phyloP scores from a whole-genome alignment of 2,888 invertebrate genomes.

The Stenolophus ochropezus region DNA sequence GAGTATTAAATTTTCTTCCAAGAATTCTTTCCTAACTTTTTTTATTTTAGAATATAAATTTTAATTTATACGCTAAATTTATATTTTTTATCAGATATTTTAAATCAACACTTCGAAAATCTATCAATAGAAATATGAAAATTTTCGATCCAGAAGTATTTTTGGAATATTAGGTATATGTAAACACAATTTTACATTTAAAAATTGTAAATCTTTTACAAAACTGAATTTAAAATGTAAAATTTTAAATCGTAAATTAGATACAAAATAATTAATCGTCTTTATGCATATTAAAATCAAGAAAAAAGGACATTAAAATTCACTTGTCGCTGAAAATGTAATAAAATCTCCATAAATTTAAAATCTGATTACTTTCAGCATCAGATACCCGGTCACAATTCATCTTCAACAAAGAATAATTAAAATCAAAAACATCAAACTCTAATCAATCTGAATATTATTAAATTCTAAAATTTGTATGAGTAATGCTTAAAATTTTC shows the following conservation, averaged over 20 bases:
- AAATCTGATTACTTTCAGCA: background rate
- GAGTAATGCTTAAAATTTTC: constrained; percentile 2
- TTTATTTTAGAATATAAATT: no score
- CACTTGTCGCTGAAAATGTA: background rate
- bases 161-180: no score
- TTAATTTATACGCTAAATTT: no score
- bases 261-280: background rate
- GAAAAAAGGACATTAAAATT: background rate
- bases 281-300: background rate
- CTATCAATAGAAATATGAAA: no score
- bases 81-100: no score
- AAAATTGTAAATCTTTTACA: no score
- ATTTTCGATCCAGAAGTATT: no score
- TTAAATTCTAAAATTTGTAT: background rate
- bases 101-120: no score
- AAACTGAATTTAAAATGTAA: no score
- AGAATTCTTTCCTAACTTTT: no score
- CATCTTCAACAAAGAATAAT: background rate
- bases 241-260: background rate
- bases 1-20: no score
- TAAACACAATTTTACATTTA: no score
- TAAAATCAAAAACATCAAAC: background rate
- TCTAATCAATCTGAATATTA: background rate
- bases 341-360: background rate
- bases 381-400: background rate